These are phyloP conservation scores for pig (Sus scrofa) DNA, from an alignment of 2,113 vertebrate species.

Conservation along the genomic window T2T-Sscrofa CM000823.6:60883501-60884000, in stretches of 20 bases:
- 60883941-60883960: slow-evolving; percentile 44
- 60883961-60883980: slow-evolving; percentile 63
- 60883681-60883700: not conserved
- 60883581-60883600: slow-evolving; percentile 68
- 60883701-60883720: not conserved
- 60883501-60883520: slow-evolving; percentile 56
- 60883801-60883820: not conserved
- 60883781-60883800: not conserved
- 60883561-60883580: slow-evolving; percentile 62
- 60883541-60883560: slow-evolving; percentile 67
- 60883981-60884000: slow-evolving; percentile 53
- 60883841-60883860: not conserved
- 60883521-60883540: slow-evolving; percentile 56
- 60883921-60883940: slow-evolving; percentile 22
- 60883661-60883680: not conserved
- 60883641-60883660: not conserved
- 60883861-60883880: not conserved
- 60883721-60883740: not conserved
- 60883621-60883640: slow-evolving; percentile 26
- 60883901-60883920: not conserved
- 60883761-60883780: slow-evolving; percentile 31
- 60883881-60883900: slow-evolving; percentile 28
- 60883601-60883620: slow-evolving; percentile 23
- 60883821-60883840: not conserved
- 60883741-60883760: slow-evolving; percentile 30